These are phyloP conservation scores for Loriculus beryllinus DNA, from an alignment of 2,797 vertebrate genomes.

Conservation along the genomic window DNA sequence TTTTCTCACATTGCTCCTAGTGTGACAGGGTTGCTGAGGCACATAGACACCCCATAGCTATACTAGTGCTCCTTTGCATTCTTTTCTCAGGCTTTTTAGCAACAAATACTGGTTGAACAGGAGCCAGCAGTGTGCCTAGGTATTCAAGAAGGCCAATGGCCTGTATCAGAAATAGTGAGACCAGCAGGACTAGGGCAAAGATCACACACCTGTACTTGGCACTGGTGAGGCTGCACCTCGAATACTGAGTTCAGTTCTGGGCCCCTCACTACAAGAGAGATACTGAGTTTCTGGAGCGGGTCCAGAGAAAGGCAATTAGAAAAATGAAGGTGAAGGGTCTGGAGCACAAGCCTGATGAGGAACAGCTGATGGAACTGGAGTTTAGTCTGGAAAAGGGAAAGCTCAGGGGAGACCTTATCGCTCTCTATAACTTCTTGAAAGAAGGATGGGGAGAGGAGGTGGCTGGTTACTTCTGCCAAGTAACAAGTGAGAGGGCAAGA, in stretches of 20 bases:
- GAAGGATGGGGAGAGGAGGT: no score
- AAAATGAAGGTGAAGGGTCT: not conserved
- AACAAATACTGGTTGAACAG: not conserved
- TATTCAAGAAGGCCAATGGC: not conserved
- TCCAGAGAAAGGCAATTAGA: not conserved
- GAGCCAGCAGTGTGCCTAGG: not conserved
- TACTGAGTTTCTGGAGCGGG: not conserved
- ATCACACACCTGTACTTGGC: not conserved
- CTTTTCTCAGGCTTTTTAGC: not conserved
- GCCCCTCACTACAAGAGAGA: not conserved
- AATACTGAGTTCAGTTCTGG: not conserved
- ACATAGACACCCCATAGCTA: not conserved
- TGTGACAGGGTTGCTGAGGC: not conserved
- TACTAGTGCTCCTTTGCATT: not conserved
- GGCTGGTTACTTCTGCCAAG: no score
- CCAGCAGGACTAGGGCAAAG: not conserved
- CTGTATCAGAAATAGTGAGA: not conserved
- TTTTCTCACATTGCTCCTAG: not conserved
- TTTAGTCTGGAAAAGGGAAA: not conserved
- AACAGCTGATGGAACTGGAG: not conserved
- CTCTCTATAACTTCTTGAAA: not conserved
- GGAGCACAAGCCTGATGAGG: not conserved
- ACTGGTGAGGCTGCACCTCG: not conserved
- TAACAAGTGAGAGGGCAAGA: no score
- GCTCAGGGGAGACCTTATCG: not conserved